Base-by-base conservation (phyloP, 1,140 invertebrate species). In the Tribolium madens region DNA sequence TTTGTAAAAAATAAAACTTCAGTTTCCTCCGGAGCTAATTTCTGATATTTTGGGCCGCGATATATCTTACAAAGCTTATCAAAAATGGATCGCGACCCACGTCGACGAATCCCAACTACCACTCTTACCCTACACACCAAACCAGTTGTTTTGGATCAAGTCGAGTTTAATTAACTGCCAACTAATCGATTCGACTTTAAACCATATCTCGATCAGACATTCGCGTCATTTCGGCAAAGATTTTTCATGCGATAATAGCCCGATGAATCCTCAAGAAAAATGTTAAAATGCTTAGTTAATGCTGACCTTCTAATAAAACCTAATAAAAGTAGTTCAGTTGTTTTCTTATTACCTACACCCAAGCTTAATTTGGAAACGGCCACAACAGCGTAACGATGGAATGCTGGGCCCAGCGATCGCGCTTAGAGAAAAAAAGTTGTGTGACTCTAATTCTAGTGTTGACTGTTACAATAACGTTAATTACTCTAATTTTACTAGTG, bases 101-200 rank as follows among this genome's bases (percentile, higher is more conserved):
- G 50, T 13, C 5, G 73, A 60, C 13, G 53, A 64, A 6, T 13
- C 52, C 12, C 9, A 52, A 52, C 36, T 74, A n/a, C 50, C 50
- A n/a, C 14, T 46, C 6, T n/a, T 57, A n/a, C 33, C 50, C 4
- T 74, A 74, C 50, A 33, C 9, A 21, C 73, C 47, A 47, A 42
- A 74, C n/a, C 73, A 74, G 53, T 64, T 74, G 14, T 74, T 74
- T 46, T 74, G 73, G 73, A 74, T 74, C 31, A 13, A 50, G 46
- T 17, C 70, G 42, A 52, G 42, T 50, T 17, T 72, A 46, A 52
- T 50, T 48, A 48, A 72, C 21, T 72, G 70, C 15, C 18, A 72
- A 26, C 47, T 26, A 12, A 33, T 31, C 5, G 5, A 18, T 18
- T 12, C 42, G 21, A 72, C 13, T 13, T 26, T 26, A 26, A 33